These are phyloP conservation scores for Yponomeuta sedellus DNA, from an alignment of 2,888 invertebrate species.

Conservation along the genomic window DNA sequence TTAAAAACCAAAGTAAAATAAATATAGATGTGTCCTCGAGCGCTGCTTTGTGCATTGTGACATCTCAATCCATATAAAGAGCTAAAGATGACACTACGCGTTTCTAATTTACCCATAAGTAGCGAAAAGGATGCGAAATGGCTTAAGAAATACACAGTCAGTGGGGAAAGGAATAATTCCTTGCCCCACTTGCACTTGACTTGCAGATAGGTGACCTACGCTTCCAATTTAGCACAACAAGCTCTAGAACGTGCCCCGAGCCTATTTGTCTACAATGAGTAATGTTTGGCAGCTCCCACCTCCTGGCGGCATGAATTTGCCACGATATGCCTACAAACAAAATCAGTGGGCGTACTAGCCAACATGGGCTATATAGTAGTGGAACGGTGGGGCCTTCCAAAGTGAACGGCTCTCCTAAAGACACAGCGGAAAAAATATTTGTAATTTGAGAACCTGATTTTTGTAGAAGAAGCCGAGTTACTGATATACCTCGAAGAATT, in stretches of 20 bases:
- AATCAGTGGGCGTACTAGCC: conserved; percentile 11
- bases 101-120: no score
- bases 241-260: background rate
- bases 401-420: background rate
- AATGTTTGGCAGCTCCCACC: conserved; percentile 7
- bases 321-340: conserved; percentile 13
- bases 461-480: no score
- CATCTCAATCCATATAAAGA: no score
- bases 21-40: no score
- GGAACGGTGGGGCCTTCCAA: background rate
- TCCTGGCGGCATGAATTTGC: background rate
- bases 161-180: no score
- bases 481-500: no score
- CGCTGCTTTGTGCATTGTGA: no score
- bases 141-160: no score
- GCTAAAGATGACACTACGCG: no score
- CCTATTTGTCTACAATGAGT: background rate
- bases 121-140: no score
- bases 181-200: background rate
- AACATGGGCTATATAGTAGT: background rate
- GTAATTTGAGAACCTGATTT: no score
- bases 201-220: background rate
- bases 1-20: no score
- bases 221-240: background rate
- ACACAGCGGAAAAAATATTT: background rate